Evolutionary conservation across 2,113 vertebrate genomes (phyloP).

Genomic region (Willisornis vidua): DNA sequence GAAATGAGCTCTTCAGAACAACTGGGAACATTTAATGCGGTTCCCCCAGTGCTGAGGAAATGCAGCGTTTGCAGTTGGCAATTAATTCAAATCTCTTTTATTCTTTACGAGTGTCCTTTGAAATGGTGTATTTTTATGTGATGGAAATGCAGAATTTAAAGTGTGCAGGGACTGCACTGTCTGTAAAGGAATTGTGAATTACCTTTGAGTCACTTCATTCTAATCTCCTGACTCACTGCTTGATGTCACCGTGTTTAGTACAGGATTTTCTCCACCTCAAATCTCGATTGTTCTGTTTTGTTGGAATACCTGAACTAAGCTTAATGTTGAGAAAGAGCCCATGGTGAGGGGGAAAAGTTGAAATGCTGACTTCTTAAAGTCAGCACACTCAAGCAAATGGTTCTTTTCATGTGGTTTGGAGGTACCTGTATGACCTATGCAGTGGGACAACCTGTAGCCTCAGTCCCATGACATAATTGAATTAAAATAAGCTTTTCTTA

Average conservation of each 20-base stretch:
- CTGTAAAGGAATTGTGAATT: not conserved
- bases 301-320: not conserved
- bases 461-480: fast-evolving
- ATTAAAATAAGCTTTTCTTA: not conserved
- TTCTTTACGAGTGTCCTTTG: not conserved
- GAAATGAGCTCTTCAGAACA: not conserved
- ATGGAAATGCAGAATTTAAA: not conserved
- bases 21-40: not conserved
- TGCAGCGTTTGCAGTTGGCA: not conserved
- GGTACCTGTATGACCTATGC: not conserved
- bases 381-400: not conserved
- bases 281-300: not conserved
- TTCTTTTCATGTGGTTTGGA: not conserved
- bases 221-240: not conserved
- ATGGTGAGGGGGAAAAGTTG: not conserved
- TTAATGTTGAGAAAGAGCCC: not conserved
- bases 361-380: not conserved
- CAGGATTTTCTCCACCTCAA: not conserved
- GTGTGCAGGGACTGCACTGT: not conserved
- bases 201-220: not conserved
- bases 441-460: not conserved
- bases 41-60: not conserved
- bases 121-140: not conserved
- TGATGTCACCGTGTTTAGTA: not conserved
- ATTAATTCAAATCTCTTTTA: not conserved